Base-by-base conservation (phyloP, 1,140 invertebrate genomes). In the Pachypsylla venusta region DNA sequence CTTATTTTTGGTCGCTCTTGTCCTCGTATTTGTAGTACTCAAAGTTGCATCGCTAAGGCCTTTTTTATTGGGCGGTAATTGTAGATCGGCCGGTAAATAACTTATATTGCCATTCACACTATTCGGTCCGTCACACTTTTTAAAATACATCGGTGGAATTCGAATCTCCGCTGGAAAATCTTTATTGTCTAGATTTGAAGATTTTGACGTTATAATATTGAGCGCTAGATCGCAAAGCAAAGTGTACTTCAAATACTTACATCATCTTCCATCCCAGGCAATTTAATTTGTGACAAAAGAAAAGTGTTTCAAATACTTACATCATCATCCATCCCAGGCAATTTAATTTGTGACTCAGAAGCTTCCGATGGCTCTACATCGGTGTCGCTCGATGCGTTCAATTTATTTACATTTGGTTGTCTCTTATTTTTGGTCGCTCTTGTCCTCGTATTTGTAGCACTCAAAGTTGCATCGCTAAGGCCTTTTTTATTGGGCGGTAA, bases 211-310 rank as follows among this genome's bases (percentile, higher is more conserved):
- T 64, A 97, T 83, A 60, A 97, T 76, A 60, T 88, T 85, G 74
- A 93, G 83, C 4, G 92, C 88, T 57, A 97, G 76, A 77, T 98
- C 94, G 76, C 93, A 96, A 54, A 94, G 82, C n/a, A n/a, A n/a
- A n/a, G n/a, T n/a, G n/a, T n/a, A n/a, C n/a, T n/a, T n/a, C n/a
- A n/a, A n/a, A 42, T 69, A 61, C 55, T 70, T 61, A 63, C 71
- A 65, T 82, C 81, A 16, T 83, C 81, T 62, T 81, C 81, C 55
- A 84, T 73, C 10, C 81, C 81, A 35, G 83, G 83, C 59, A 84
- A 73, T 68, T 83, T 80, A 64, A 84, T 84, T 70, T 82, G 81
- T 16, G 83, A 84, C n/a, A n/a, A n/a, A n/a, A n/a, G n/a, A n/a
- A n/a, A n/a, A n/a, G n/a, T n/a, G n/a, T n/a, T n/a, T n/a, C n/a